phyloP scores from a whole-genome alignment of 2,888 invertebrate species.

The Saturnia japonica region DNA sequence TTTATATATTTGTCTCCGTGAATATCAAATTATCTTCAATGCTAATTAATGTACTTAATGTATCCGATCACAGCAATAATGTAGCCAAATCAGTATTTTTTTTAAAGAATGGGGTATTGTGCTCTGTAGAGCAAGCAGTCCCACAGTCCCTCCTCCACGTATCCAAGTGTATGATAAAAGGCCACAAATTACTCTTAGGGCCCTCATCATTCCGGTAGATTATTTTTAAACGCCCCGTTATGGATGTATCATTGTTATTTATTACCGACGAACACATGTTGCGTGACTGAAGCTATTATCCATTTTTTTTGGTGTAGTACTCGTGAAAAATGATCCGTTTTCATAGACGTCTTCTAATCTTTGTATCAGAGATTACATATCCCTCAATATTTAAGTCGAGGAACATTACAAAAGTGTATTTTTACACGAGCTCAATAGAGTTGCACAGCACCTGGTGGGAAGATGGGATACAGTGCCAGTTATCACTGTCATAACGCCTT shows the following conservation, averaged over 20 bases:
- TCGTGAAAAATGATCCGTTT: conserved; percentile 15
- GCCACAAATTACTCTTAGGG: conserved; percentile 16
- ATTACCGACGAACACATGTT: conserved; percentile 16
- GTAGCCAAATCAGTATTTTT: not conserved
- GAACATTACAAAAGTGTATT: not conserved
- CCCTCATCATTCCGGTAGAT: conserved; percentile 25
- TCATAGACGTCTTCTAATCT: conserved; percentile 4
- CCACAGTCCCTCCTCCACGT: not conserved
- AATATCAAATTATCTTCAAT: too few species aligned
- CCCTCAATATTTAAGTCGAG: not conserved
- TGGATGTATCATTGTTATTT: conserved; percentile 19
- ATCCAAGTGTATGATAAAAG: conserved; percentile 16
- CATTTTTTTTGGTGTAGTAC: conserved; percentile 8
- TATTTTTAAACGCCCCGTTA: conserved; percentile 47
- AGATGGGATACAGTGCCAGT: not conserved
- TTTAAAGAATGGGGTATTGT: not conserved
- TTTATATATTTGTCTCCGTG: too few species aligned
- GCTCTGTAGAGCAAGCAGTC: not conserved
- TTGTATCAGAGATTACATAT: not conserved
- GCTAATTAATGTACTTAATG: too few species aligned
- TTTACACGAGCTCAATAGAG: not conserved
- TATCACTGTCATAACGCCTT: too few species aligned
- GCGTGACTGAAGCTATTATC: conserved; percentile 11
- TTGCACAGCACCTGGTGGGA: not conserved
- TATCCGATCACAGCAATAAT: not conserved